Conservation (phyloP, 2,888 invertebrate species). For the Macaria notata region DNA sequence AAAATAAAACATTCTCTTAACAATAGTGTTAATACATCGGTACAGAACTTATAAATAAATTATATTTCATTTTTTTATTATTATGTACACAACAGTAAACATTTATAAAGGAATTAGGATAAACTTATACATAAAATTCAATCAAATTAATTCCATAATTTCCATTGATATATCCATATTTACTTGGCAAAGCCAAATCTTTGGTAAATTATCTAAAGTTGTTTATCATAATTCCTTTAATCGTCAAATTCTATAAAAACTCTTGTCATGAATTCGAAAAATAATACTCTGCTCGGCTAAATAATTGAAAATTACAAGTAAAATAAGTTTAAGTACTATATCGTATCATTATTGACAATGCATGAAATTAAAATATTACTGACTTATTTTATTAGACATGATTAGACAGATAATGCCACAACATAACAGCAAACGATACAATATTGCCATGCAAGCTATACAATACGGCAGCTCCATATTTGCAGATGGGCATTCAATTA, state of each 20-base stretch:
- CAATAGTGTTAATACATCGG: constrained; percentile 67
- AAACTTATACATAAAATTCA: constrained; percentile 33
- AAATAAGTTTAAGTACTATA: constrained; percentile 55
- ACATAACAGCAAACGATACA: constrained; percentile 45
- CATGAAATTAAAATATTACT: constrained; percentile 38
- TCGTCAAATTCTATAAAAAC: constrained; percentile 41
- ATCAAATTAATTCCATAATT: constrained; percentile 13
- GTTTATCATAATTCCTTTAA: constrained; percentile 54
- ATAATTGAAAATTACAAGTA: constrained; percentile 39
- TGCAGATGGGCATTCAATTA: constrained; percentile 78
- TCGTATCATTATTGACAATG: constrained; percentile 34
- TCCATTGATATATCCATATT: constrained; percentile 3
- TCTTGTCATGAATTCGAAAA: constrained; percentile 56
- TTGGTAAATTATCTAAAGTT: constrained; percentile 24
- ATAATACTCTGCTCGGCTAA: constrained; percentile 42
- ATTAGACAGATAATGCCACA: constrained; percentile 40
- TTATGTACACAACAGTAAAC: constrained; percentile 52
- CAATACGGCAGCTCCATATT: constrained; percentile 68
- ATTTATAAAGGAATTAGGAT: constrained; percentile 50
- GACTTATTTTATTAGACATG: constrained; percentile 41
- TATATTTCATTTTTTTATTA: constrained; percentile 52
- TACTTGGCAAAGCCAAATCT: constrained; percentile 31
- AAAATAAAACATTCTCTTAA: constrained; percentile 69
- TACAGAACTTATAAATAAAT: constrained; percentile 61
- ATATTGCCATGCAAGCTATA: constrained; percentile 53